A percentile compares a stretch with the other conserved stretches of the same genome.
These are phyloP conservation scores for Trissolcus japonicus DNA, from an alignment of 2,888 invertebrate genomes.

Conservation along the genomic window DNA sequence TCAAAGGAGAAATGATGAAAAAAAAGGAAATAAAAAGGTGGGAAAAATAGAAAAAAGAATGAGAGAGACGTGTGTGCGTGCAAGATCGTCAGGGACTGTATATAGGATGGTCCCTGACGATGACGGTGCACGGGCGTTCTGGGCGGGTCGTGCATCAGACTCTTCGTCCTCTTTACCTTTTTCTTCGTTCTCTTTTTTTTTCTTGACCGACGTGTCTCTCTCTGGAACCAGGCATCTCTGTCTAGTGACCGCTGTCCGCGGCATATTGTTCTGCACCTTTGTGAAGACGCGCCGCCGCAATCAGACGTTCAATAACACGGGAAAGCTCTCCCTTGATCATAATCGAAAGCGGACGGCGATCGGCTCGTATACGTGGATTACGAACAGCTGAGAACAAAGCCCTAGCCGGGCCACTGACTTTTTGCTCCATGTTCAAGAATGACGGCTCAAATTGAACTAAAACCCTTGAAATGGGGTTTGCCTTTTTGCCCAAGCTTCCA, in stretches of 20 bases:
- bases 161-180: constrained; percentile 64
- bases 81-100: constrained; percentile 32
- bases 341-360: constrained; percentile 68
- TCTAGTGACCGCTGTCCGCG: constrained; percentile 57
- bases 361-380: constrained; percentile 61
- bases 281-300: constrained; percentile 67
- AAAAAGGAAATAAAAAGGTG: constrained; percentile 18
- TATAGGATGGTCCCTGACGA: constrained; percentile 63
- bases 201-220: not conserved
- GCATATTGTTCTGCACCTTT: constrained; percentile 71
- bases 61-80: constrained; percentile 13
- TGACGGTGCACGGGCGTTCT: constrained; percentile 74
- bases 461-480: constrained; percentile 10
- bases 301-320: constrained; percentile 67
- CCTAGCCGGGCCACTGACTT: constrained; percentile 32
- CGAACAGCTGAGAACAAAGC: constrained; percentile 58
- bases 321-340: constrained; percentile 67
- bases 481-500: not conserved
- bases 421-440: constrained; percentile 29
- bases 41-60: constrained; percentile 11
- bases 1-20: constrained; percentile 24
- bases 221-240: constrained; percentile 41
- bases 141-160: constrained; percentile 72
- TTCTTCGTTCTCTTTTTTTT: constrained; percentile 58
- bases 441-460: no score